phyloP scores from a whole-genome alignment of 2,888 invertebrate genomes.

The Trichogramma evanescens region DNA sequence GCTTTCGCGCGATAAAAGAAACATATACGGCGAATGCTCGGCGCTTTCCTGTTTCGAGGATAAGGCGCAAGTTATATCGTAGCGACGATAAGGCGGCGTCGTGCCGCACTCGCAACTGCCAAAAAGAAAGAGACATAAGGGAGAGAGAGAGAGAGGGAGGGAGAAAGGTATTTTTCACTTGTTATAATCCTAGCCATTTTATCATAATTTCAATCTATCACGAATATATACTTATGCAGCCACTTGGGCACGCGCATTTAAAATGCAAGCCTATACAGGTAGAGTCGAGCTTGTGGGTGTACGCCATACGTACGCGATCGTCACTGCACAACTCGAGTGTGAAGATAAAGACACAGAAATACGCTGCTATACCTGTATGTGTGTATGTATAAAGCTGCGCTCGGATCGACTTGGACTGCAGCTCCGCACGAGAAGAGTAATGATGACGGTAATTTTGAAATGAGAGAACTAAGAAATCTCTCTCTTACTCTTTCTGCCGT shows the following conservation, averaged over 20 bases:
- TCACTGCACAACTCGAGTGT: slow-evolving; percentile 5
- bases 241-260: no score
- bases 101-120: background rate
- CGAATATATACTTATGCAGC: slow-evolving; percentile 4
- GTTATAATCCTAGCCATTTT: slow-evolving; percentile 8
- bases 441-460: slow-evolving; percentile 17
- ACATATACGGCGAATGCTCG: no score
- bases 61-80: no score
- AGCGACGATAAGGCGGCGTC: slow-evolving; percentile 3
- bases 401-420: no score
- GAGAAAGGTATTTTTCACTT: background rate
- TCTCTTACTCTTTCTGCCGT: background rate
- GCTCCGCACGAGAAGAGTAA: slow-evolving; percentile 9
- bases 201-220: slow-evolving; percentile 22
- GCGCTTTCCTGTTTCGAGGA: no score
- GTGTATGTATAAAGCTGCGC: no score
- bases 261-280: no score
- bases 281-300: no score
- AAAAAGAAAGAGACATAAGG: background rate
- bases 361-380: no score
- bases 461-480: background rate
- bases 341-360: slow-evolving; percentile 17
- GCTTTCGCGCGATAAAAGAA: no score
- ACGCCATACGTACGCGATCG: no score
- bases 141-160: background rate